Evolutionary conservation across 2,113 vertebrate genomes (phyloP), one percentile per base, ranked within the genome.

Genomic region (Bucco capensis): DNA sequence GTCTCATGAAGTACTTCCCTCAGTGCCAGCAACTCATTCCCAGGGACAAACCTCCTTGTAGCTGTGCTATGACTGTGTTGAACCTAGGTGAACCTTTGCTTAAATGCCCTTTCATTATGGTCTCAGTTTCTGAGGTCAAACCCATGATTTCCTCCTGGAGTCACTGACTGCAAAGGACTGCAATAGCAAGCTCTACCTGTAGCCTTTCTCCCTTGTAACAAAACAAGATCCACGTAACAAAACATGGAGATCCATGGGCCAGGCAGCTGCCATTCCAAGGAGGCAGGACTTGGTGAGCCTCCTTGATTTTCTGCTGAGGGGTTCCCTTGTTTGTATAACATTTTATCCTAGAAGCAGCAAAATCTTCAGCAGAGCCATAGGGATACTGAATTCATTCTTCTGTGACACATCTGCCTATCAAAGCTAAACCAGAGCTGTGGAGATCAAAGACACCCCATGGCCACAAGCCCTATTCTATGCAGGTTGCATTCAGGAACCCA

Each of bases 1-100:
- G 46, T 47, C 65, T 88, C 50, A 76, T 90, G 86, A 96, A 92
- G 11, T 69, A 21, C 35, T 77, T 37, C 88, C 66, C 40, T 61
- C 42, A 49, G 21, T 10, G n/a, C 30, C 56, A 65, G 58, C 67
- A 89, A 33, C 40, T 82, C 67, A 3, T 11, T 35, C 11, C 10
- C 2, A 1, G 18, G 23, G 33, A 35, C 37, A 72, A 50, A 79
- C 10, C 12, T 15, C 31, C 18, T 28, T 25, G 37, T 30, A 74
- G 44, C 24, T 58, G 30, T 40, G 17, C 12, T 67, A 5, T 23
- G 53, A 37, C 37, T 30, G 6, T 1, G 0, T 1, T 61, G 58
- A 84, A 65, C 19, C 35, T n/a, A 8, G n/a, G 33, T 8, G 24
- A 86, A 47, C 23, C 15, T 86, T 76, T 49, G 33, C 35, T 71